These are phyloP conservation scores for Actinia equina DNA, from an alignment of 64 coral and sea anemone genomes.

Conservation along the genomic window DNA sequence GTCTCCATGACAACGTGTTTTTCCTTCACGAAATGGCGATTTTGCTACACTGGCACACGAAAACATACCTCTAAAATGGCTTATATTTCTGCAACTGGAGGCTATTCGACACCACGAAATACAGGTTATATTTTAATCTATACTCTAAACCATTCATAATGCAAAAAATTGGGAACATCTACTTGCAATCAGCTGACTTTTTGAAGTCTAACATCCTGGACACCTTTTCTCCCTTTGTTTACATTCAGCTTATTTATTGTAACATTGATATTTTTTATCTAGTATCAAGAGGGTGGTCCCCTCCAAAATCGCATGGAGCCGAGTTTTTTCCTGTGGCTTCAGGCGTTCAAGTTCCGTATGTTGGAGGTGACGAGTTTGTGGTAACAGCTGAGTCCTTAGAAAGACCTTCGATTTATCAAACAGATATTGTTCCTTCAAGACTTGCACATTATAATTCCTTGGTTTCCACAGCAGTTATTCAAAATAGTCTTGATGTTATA, in stretches of 20 bases:
- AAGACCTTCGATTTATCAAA: background rate
- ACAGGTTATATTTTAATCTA: constrained; percentile 28
- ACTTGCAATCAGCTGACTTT: background rate
- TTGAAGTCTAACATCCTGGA: background rate
- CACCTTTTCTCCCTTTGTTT: background rate
- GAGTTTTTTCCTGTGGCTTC: constrained; percentile 82
- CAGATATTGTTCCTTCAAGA: constrained; percentile 13
- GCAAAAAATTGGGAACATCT: background rate
- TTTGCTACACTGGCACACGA: background rate
- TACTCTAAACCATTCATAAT: background rate
- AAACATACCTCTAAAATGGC: constrained; percentile 28
- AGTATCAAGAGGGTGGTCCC: constrained; percentile 63
- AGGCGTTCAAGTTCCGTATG: constrained; percentile 85
- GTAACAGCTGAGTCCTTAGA: constrained; percentile 12
- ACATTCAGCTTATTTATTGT: background rate
- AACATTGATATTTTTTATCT: background rate
- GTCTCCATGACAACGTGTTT: background rate
- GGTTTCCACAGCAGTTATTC: background rate
- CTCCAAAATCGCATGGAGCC: constrained; percentile 68
- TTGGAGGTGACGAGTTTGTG: constrained; percentile 66
- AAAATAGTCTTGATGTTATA: background rate
- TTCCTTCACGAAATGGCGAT: background rate
- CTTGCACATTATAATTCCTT: constrained; percentile 20
- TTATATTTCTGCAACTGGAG: constrained; percentile 22
- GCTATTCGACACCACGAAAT: constrained; percentile 29